phyloP scores from a whole-genome alignment of 2,797 vertebrate species.

The Potorous gilbertii region DNA sequence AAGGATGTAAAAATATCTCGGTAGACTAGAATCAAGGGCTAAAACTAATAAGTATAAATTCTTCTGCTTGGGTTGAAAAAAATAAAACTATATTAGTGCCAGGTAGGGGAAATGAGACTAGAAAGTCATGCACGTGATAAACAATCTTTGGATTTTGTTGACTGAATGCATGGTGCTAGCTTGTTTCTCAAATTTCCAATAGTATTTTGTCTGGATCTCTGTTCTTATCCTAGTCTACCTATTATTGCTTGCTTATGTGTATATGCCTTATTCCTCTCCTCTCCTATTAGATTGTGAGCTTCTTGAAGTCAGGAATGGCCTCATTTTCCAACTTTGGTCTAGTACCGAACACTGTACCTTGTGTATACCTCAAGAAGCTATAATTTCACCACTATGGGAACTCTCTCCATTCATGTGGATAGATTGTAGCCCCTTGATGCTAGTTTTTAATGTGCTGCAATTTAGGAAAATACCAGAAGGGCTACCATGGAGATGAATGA shows the following conservation, averaged over 20 bases:
- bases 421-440: neutral
- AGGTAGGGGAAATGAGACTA: neutral
- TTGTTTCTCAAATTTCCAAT: neutral
- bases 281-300: neutral
- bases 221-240: neutral
- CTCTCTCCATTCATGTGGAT: neutral
- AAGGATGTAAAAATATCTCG: neutral
- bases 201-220: neutral
- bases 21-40: neutral
- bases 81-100: neutral
- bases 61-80: neutral
- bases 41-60: neutral
- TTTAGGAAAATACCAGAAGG: neutral
- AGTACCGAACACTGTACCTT: neutral
- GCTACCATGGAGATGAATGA: neutral
- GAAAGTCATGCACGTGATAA: neutral
- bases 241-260: neutral
- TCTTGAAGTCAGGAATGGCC: neutral
- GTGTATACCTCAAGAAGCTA: neutral
- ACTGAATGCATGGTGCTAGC: neutral
- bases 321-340: neutral
- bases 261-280: neutral
- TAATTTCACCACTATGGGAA: neutral
- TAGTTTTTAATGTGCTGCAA: neutral
- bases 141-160: neutral